Conservation (phyloP, 2,888 invertebrate genomes). For the Agrilus biguttatus region DNA sequence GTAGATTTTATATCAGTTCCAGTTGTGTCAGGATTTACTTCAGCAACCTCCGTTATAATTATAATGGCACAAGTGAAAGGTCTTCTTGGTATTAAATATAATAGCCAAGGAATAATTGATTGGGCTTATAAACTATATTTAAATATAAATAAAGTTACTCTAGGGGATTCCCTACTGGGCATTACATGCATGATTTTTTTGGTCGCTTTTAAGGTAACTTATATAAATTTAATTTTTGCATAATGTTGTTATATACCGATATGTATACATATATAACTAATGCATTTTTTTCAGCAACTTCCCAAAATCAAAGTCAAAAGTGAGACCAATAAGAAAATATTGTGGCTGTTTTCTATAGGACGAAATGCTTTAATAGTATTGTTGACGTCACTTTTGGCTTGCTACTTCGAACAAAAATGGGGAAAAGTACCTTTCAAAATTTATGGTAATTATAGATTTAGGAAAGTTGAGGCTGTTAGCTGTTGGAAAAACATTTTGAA, state of each 20-base stretch:
- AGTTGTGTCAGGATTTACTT: constrained; percentile 73
- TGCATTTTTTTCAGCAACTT: constrained; percentile 38
- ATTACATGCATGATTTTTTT: constrained; percentile 48
- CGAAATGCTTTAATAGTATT: constrained; percentile 68
- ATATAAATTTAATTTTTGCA: not conserved
- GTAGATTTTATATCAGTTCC: constrained; percentile 74
- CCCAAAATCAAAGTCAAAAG: constrained; percentile 39
- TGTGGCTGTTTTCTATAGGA: constrained; percentile 64
- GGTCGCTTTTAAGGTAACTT: constrained; percentile 51
- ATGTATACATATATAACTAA: not conserved
- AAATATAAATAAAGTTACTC: constrained; percentile 36
- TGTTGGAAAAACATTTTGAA: too few species aligned
- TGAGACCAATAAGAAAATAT: constrained; percentile 33
- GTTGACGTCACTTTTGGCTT: constrained; percentile 46
- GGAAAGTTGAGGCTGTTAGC: too few species aligned
- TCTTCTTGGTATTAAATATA: constrained; percentile 52
- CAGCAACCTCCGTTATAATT: constrained; percentile 70
- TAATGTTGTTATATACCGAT: not conserved
- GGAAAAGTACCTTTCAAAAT: constrained; percentile 47
- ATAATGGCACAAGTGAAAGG: constrained; percentile 60
- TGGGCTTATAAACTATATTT: constrained; percentile 37
- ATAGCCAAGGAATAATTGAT: constrained; percentile 51
- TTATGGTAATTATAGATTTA: too few species aligned
- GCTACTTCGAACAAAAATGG: constrained; percentile 27
- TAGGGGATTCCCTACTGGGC: constrained; percentile 52